phyloP scores from a whole-genome alignment of 2,113 vertebrate genomes.

The Macrotus californicus region DNA sequence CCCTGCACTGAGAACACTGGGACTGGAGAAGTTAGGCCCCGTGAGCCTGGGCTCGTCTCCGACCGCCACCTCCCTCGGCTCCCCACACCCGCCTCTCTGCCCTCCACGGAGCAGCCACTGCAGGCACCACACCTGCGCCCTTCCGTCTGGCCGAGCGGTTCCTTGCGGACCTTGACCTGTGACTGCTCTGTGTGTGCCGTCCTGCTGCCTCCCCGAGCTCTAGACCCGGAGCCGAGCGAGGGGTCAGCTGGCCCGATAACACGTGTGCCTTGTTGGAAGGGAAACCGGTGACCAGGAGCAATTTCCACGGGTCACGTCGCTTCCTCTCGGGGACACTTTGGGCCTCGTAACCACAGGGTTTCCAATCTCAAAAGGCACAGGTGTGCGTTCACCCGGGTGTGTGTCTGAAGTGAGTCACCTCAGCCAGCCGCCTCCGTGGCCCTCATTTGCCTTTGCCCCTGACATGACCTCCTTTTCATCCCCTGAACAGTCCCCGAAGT shows the following conservation, averaged over 20 bases:
- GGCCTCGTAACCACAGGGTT: too few relatives aligned
- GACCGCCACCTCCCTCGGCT: neutral
- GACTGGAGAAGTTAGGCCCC: neutral
- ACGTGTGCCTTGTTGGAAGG: neutral
- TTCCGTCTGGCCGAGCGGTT: neutral
- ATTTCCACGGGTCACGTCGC: neutral
- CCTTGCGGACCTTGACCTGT: neutral
- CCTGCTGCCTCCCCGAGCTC: neutral
- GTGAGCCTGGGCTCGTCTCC: slow-evolving; percentile 14
- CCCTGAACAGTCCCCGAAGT: slow-evolving; percentile 90
- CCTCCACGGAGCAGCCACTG: neutral
- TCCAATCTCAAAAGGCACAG: neutral
- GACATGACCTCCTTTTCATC: slow-evolving; percentile 52
- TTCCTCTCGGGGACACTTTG: accelerated
- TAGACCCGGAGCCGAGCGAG: neutral
- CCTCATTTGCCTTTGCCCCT: neutral
- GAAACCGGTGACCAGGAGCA: neutral
- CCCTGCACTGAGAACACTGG: slow-evolving; percentile 45
- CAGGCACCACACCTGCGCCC: accelerated
- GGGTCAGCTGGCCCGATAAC: neutral
- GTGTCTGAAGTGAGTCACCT: neutral
- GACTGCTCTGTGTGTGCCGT: neutral
- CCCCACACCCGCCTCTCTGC: neutral
- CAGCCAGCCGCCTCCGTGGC: neutral
- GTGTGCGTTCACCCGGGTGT: neutral